Evolutionary conservation across 2,888 invertebrate species (phyloP), one percentile per base, ranked within the genome.

Genomic region (Drosophila greeni): DNA sequence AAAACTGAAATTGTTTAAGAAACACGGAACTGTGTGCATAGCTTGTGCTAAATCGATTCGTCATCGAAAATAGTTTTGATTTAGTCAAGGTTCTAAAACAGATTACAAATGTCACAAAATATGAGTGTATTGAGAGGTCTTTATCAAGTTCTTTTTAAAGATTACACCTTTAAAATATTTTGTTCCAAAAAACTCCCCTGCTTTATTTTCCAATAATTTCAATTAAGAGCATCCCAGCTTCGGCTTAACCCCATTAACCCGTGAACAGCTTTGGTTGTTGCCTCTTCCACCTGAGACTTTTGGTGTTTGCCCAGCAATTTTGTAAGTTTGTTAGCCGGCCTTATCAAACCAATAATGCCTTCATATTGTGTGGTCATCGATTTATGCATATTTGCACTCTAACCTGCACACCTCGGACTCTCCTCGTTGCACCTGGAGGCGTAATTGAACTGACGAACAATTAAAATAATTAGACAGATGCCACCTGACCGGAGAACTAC

Each of bases 221-320:
- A 18, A 11, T 14, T 34, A 0, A 26, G 49, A 1, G 36, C 5
- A 51, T n/a, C n/a, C 12, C n/a, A n/a, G 2, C 8, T 16, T 37
- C 51, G n/a, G 6, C 51, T n/a, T 56, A 37, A 23, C 55, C 55
- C 36, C 55, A 20, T 55, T 55, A 16, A 12, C 20, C 36, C 29
- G n/a, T 12, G 2, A 51, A 36, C 1, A 24, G 40, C 61, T 51
- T 36, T 9, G 56, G 36, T 57, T 42, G 39, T 61, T 60, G 60
- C 18, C 61, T 42, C 36, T 60, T 29, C 29, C 29, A 36, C 18
- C 60, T 49, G 36, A 12, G 31, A 14, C 18, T 62, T 43, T 42
- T 61, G n/a, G 14, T 62, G 24, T 62, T 61, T 62, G 61, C 49
- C 43, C 36, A 62, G 36, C 61, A 51, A 51, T 62, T 61, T 43